Percentiles rank a stretch among this genome's conserved stretches.
These are phyloP conservation scores for Parasteatoda tepidariorum DNA, from an alignment of 1,140 invertebrate genomes.

Conservation along the genomic window DNA sequence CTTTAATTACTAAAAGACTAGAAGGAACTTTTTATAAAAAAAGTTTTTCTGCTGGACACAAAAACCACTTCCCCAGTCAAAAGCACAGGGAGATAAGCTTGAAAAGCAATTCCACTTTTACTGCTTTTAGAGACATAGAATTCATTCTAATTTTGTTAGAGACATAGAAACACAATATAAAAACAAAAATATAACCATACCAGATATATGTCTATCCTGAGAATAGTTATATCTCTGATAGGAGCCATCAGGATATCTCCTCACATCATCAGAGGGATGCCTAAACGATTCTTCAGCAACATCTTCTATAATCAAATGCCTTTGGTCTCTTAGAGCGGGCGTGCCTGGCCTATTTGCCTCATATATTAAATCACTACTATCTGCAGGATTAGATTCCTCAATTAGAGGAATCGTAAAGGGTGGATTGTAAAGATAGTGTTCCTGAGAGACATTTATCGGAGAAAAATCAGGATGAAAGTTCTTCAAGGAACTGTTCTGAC, in stretches of 20 bases:
- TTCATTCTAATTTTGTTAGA: too few relatives aligned
- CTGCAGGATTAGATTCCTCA: background rate
- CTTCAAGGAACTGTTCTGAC: constrained; percentile 1
- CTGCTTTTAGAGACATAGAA: too few relatives aligned
- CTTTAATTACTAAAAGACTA: too few relatives aligned
- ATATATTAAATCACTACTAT: background rate
- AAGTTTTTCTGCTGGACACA: too few relatives aligned
- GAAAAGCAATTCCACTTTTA: too few relatives aligned
- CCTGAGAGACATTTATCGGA: background rate
- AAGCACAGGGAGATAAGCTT: too few relatives aligned
- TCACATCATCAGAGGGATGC: constrained; percentile 7
- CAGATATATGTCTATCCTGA: constrained; percentile 7
- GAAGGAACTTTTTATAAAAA: too few relatives aligned
- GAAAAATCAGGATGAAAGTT: background rate
- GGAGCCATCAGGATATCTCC: background rate
- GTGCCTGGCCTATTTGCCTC: constrained; percentile 24
- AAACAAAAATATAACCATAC: constrained; percentile 5
- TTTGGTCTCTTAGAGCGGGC: background rate
- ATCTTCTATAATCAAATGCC: background rate
- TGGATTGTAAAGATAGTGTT: constrained; percentile 24
- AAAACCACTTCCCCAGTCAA: too few relatives aligned
- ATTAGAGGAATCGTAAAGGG: background rate
- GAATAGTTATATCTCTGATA: background rate
- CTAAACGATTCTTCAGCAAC: constrained; percentile 1
- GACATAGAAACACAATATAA: too few relatives aligned